phyloP scores from a whole-genome alignment of 2,888 invertebrate genomes.

The Cyrtodaria siliqua region DNA sequence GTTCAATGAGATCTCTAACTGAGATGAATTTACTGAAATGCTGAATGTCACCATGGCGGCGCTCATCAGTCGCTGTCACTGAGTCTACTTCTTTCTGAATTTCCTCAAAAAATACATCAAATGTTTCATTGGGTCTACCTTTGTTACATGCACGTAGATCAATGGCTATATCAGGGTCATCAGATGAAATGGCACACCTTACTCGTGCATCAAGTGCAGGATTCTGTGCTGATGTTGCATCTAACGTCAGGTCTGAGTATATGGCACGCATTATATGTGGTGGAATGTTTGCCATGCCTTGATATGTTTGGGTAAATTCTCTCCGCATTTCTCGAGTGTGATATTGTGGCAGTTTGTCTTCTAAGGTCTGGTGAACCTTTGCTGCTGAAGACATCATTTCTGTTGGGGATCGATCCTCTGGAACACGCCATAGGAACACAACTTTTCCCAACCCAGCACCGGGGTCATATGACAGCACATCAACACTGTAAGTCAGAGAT shows the following conservation, averaged over 20 bases:
- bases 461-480: slow-evolving; percentile 25
- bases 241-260: slow-evolving; percentile 42
- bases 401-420: slow-evolving; percentile 13
- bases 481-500: slow-evolving; percentile 18
- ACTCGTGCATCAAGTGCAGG: slow-evolving; percentile 27
- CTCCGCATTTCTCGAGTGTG: slow-evolving; percentile 49
- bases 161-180: slow-evolving; percentile 32
- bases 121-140: slow-evolving; percentile 1
- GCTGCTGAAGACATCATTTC: slow-evolving; percentile 24
- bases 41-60: slow-evolving; percentile 43
- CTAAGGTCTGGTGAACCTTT: slow-evolving; percentile 25
- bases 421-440: slow-evolving; percentile 44
- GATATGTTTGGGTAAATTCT: slow-evolving; percentile 34
- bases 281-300: slow-evolving; percentile 26
- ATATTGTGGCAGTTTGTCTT: slow-evolving; percentile 31
- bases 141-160: slow-evolving; percentile 9
- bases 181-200: slow-evolving; percentile 19
- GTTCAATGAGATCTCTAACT: slow-evolving; percentile 44
- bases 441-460: slow-evolving; percentile 32
- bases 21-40: slow-evolving; percentile 54
- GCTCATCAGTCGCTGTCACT: slow-evolving; percentile 50
- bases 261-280: slow-evolving; percentile 36
- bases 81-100: slow-evolving; percentile 35
- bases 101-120: slow-evolving; percentile 38
- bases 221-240: slow-evolving; percentile 39